Base-by-base conservation (phyloP, 2,888 invertebrate species). In the Philaethria dido region DNA sequence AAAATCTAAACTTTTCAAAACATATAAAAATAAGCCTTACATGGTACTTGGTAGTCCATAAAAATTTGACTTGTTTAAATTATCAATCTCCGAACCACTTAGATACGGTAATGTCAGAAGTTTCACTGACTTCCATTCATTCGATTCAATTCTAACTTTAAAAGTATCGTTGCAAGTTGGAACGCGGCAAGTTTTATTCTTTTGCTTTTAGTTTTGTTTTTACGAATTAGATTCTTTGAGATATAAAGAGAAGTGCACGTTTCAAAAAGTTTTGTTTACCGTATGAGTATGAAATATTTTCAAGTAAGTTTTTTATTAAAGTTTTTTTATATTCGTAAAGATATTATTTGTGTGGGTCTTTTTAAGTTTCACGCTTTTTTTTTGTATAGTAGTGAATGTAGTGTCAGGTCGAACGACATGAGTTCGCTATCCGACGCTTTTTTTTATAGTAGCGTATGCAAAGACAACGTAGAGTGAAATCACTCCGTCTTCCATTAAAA, bases 101-200 rank as follows among this genome's bases (percentile, higher is more conserved):
- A 39, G 59, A 69, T 62, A 63, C 60, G 60, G 59, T 62, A 55
- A 71, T 55, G 66, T 71, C 66, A 48, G 39, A 71, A 71, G 59
- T 71, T 71, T 67, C 16, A 33, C 64, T 59, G 69, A 70, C 69
- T 70, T 62, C 62, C 59, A 55, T 66, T 67, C 71, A 57, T 71
- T 69, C 64, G 62, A 69, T 71, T 71, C 69, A 63, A 71, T 69
- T 71, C 60, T 22, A 69, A 71, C 62, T 69, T 66, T 66, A 44
- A 42, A 50, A 64, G 64, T 54, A 64, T 59, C 64, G 29, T 54
- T 25, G 47, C 39, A 69, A 67, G 42, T 69, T 69, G 33, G 48
- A 69, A 48, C 55, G 61, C 50, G 64, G 54, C 57, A 62, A 59
- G 36, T 69, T 66, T 60, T 55, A 45, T 55, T 64, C 50, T 60